Evolutionary conservation across 2,113 vertebrate genomes (phyloP).

Genomic region (Elephas maximus): DNA sequence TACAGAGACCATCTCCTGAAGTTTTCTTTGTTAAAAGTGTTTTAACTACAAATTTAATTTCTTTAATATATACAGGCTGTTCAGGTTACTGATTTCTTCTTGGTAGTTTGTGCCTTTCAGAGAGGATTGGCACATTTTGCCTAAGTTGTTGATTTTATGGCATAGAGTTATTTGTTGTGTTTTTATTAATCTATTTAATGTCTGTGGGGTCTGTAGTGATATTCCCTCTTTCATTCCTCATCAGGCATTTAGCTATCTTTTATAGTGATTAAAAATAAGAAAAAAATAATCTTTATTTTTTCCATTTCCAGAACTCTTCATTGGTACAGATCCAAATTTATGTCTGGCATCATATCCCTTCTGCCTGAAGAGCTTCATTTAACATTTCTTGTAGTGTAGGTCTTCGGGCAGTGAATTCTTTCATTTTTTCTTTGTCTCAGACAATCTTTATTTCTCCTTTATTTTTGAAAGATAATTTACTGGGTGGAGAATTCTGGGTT

Average conservation of each 20-base stretch:
- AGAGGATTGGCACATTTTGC: neutral
- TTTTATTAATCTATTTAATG: neutral
- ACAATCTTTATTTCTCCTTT: neutral
- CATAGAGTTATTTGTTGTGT: neutral
- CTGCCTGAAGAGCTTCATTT: neutral
- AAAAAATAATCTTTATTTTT: neutral
- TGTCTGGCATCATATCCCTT: neutral
- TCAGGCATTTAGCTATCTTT: slow-evolving; percentile 14
- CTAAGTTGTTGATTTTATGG: neutral
- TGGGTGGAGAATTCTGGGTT: slow-evolving; percentile 22
- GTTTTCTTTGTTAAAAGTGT: slow-evolving; percentile 24
- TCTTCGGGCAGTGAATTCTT: neutral
- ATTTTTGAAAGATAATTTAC: neutral
- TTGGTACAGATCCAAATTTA: neutral
- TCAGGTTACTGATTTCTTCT: neutral
- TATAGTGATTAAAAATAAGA: slow-evolving; percentile 28
- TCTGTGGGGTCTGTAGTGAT: neutral
- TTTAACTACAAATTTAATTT: slow-evolving; percentile 33
- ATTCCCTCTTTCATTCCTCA: neutral
- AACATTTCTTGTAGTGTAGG: neutral
- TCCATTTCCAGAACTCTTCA: neutral
- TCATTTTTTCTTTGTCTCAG: neutral
- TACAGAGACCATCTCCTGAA: neutral
- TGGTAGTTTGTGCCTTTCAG: slow-evolving; percentile 1
- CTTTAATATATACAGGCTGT: neutral